A percentile compares a stretch with the other conserved stretches of the same genome.
Evolutionary conservation across 2,888 invertebrate species (phyloP).

Genomic region (Eilema caniola): DNA sequence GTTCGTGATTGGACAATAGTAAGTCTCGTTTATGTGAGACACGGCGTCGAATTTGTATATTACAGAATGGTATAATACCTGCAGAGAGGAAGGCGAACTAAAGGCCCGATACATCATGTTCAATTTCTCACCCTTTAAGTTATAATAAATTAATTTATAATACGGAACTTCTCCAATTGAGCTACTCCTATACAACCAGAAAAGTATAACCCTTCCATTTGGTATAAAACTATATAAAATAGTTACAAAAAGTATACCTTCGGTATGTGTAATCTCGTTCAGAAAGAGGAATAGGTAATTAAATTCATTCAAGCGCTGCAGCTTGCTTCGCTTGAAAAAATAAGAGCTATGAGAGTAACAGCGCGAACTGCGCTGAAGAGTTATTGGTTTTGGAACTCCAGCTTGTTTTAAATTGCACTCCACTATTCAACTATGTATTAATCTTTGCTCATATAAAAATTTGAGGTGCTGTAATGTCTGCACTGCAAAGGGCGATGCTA

Average conservation of each 20-base stretch:
- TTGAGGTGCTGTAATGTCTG: not conserved
- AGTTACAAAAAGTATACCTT: conserved; percentile 13
- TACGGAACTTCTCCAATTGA: not conserved
- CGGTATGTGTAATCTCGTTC: not conserved
- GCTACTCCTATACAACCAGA: not conserved
- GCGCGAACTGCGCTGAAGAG: conserved; percentile 32
- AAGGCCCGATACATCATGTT: not conserved
- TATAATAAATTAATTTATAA: not conserved
- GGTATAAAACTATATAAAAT: not conserved
- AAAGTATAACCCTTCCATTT: not conserved
- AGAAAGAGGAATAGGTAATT: conserved; percentile 31
- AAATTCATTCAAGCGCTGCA: conserved; percentile 33
- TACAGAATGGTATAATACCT: not conserved
- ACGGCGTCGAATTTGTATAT: not conserved
- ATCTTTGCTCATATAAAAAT: not conserved
- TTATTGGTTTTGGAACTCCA: conserved; percentile 36
- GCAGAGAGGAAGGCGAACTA: not conserved
- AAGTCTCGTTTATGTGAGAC: not conserved
- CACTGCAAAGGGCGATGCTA: too few species aligned
- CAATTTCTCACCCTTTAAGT: not conserved
- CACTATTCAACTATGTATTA: conserved; percentile 28
- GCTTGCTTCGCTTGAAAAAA: conserved; percentile 45
- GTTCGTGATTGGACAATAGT: too few species aligned
- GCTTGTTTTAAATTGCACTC: conserved; percentile 28
- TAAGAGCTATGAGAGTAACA: conserved; percentile 23